A percentile compares a stretch with the other conserved stretches of the same genome.
These are phyloP conservation scores for Lasiommata megera DNA, from an alignment of 2,888 invertebrate genomes.

Conservation along the genomic window DNA sequence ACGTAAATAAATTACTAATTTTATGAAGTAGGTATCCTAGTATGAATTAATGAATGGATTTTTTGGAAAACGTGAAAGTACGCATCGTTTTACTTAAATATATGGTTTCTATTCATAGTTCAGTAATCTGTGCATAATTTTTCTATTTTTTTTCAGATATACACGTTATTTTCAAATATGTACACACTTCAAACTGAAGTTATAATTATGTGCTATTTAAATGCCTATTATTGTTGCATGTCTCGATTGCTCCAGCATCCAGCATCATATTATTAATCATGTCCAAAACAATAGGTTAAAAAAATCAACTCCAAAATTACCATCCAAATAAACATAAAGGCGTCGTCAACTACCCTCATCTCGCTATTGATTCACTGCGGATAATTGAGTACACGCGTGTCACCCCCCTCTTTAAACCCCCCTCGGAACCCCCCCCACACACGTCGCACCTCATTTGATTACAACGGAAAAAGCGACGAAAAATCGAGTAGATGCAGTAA, in stretches of 20 bases:
- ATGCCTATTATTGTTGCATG: neutral
- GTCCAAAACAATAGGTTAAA: slow-evolving; percentile 20
- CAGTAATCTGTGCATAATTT: too few relatives aligned
- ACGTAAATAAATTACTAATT: too few relatives aligned
- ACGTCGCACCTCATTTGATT: slow-evolving; percentile 79
- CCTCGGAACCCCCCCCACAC: slow-evolving; percentile 50
- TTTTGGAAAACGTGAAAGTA: too few relatives aligned
- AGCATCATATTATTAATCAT: neutral
- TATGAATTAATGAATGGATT: too few relatives aligned
- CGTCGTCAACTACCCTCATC: slow-evolving; percentile 73
- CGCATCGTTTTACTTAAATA: too few relatives aligned
- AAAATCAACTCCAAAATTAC: slow-evolving; percentile 26
- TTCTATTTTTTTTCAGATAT: too few relatives aligned
- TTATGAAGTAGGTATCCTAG: too few relatives aligned
- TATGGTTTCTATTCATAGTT: too few relatives aligned
- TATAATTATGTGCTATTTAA: too few relatives aligned
- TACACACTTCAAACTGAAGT: too few relatives aligned
- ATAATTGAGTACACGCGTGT: slow-evolving; percentile 81
- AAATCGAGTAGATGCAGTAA: slow-evolving; percentile 81
- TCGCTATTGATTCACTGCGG: slow-evolving; percentile 81
- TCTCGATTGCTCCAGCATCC: too few relatives aligned
- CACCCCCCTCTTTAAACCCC: slow-evolving; percentile 41
- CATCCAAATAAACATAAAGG: slow-evolving; percentile 36
- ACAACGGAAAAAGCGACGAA: slow-evolving; percentile 81
- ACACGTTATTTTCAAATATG: too few relatives aligned